Percentiles rank a stretch among this genome's conserved stretches.
These are phyloP conservation scores for Lophius piscatorius DNA, from an alignment of 2,113 vertebrate species.

Conservation along the genomic window DNA sequence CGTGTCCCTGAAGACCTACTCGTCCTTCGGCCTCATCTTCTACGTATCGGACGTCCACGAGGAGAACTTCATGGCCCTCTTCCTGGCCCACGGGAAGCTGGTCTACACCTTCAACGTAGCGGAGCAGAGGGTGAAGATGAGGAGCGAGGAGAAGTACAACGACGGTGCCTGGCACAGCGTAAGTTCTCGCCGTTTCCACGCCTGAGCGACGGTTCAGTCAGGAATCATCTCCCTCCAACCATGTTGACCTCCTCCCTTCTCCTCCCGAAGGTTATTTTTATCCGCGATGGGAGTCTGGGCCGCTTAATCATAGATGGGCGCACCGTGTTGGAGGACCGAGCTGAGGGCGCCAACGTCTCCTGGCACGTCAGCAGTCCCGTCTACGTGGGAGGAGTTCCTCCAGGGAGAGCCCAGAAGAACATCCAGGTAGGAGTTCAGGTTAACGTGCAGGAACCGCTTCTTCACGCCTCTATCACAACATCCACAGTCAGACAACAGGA, in stretches of 20 bases:
- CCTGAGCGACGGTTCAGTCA: background rate
- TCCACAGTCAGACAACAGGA: too few relatives aligned
- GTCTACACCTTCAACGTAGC: slow-evolving; percentile 88
- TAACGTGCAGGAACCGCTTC: background rate
- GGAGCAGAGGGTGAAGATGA: slow-evolving; percentile 87
- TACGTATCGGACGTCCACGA: slow-evolving; percentile 88
- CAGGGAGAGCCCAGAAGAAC: slow-evolving; percentile 86
- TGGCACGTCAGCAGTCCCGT: slow-evolving; percentile 86
- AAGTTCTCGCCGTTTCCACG: slow-evolving; percentile 53
- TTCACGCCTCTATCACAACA: too few relatives aligned
- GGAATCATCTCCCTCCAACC: background rate
- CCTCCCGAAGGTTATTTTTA: slow-evolving; percentile 85
- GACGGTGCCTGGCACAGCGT: slow-evolving; percentile 93
- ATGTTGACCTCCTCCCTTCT: slow-evolving; percentile 16
- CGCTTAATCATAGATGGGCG: slow-evolving; percentile 88
- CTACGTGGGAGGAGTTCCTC: slow-evolving; percentile 91
- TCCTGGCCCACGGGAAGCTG: slow-evolving; percentile 87
- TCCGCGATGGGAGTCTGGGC: slow-evolving; percentile 83
- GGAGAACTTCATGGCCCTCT: slow-evolving; percentile 88
- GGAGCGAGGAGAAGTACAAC: slow-evolving; percentile 87
- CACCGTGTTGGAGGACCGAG: slow-evolving; percentile 82
- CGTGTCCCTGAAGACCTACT: slow-evolving; percentile 90
- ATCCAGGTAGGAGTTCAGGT: slow-evolving; percentile 77
- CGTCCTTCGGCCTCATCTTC: slow-evolving; percentile 90
- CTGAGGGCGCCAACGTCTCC: slow-evolving; percentile 42